These are phyloP conservation scores for Todus mexicanus DNA, from an alignment of 2,797 vertebrate species.

Conservation along the genomic window DNA sequence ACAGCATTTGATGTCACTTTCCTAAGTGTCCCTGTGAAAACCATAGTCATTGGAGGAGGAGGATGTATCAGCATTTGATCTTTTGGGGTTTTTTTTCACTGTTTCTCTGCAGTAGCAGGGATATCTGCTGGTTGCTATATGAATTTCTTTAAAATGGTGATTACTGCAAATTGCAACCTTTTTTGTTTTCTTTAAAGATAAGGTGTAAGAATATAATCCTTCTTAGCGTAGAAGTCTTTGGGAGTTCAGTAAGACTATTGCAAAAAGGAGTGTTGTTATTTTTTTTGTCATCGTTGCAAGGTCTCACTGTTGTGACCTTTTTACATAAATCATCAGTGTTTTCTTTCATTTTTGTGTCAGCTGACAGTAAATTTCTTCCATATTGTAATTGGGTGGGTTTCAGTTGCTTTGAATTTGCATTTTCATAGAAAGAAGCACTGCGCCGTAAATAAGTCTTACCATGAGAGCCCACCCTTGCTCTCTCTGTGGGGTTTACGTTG, in stretches of 20 bases:
- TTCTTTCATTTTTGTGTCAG: constrained; percentile 33
- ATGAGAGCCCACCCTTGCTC: constrained; percentile 72
- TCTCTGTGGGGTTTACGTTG: constrained; percentile 71
- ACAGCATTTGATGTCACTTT: background rate
- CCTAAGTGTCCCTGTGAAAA: background rate
- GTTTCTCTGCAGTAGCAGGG: background rate
- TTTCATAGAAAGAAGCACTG: constrained; percentile 61
- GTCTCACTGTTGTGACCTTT: background rate
- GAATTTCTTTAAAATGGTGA: background rate
- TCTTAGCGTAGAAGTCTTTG: background rate
- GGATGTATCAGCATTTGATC: background rate
- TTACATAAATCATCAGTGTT: background rate
- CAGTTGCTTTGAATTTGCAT: constrained; percentile 61
- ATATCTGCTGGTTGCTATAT: background rate
- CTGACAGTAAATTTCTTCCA: constrained; percentile 19
- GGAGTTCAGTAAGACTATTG: background rate
- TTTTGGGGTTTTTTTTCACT: background rate
- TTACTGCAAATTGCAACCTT: background rate
- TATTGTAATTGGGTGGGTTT: constrained; percentile 49
- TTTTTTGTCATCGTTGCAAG: background rate
- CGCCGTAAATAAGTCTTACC: background rate
- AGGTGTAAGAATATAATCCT: background rate
- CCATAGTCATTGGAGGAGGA: background rate
- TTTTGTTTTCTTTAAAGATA: background rate
- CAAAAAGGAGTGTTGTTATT: background rate